These are phyloP conservation scores for Lampris incognitus DNA, from an alignment of 2,113 vertebrate genomes.

Conservation along the genomic window DNA sequence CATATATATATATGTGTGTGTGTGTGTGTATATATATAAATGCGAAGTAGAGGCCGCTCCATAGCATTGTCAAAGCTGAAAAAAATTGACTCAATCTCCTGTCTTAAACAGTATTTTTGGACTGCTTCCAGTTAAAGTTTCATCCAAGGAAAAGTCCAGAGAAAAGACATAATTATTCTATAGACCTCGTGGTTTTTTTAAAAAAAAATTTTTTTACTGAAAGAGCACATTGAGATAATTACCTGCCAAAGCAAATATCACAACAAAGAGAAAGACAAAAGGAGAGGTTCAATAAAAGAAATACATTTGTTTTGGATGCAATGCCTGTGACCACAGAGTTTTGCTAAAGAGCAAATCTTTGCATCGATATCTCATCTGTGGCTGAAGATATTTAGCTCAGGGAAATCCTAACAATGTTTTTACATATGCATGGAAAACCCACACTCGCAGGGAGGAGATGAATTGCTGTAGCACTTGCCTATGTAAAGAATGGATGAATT, in stretches of 20 bases:
- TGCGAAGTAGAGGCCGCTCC: neutral
- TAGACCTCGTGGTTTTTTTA: neutral
- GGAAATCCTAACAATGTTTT: constrained; percentile 11
- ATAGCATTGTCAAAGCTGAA: neutral
- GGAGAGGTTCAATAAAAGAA: constrained; percentile 11
- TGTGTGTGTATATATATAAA: too few relatives aligned
- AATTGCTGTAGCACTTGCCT: neutral
- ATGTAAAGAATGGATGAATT: constrained; percentile 17
- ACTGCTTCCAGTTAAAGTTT: neutral
- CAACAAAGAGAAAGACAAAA: constrained; percentile 3
- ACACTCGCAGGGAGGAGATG: constrained; percentile 5
- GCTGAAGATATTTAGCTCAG: neutral
- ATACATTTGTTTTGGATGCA: constrained; percentile 2
- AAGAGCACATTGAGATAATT: constrained; percentile 4
- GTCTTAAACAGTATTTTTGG: neutral
- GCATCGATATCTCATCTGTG: neutral
- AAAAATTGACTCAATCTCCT: neutral
- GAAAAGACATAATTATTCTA: neutral
- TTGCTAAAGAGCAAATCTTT: neutral
- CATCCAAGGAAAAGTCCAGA: neutral
- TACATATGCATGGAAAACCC: constrained; percentile 2
- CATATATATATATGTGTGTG: too few relatives aligned
- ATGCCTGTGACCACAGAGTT: neutral
- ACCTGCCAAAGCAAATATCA: constrained; percentile 23
- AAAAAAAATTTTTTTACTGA: neutral